Evolutionary conservation across 2,888 invertebrate species (phyloP).

Genomic region (Timandra comae): DNA sequence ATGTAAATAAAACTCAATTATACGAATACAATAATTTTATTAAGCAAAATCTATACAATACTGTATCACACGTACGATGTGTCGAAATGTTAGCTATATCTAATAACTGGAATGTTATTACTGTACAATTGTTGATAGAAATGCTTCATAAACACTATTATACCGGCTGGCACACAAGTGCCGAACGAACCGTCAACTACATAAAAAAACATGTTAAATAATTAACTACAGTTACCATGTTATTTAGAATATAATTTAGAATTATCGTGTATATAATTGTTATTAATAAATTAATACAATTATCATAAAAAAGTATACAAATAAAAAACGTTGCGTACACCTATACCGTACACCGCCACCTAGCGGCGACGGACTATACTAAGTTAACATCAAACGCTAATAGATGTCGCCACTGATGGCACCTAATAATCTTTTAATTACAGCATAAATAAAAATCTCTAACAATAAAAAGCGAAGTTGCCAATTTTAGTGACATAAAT

Average conservation of each 20-base stretch:
- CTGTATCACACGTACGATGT: constrained; percentile 44
- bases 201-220: background rate
- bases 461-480: constrained; percentile 7
- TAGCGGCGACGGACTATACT: constrained; percentile 2
- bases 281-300: constrained; percentile 1
- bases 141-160: no score
- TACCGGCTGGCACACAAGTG: no score
- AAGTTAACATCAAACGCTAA: constrained; percentile 7
- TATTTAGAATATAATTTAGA: constrained; percentile 1
- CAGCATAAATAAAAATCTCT: constrained; percentile 7
- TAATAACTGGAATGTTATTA: constrained; percentile 28
- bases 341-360: constrained; percentile 1
- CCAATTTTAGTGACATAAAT: constrained; percentile 14
- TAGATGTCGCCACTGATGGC: constrained; percentile 9
- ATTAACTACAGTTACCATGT: background rate
- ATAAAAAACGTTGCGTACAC: constrained; percentile 2
- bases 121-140: constrained; percentile 7
- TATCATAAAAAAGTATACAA: constrained; percentile 1
- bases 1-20: constrained; percentile 21
- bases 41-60: constrained; percentile 62
- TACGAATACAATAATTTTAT: constrained; percentile 58
- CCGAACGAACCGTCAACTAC: constrained; percentile 9
- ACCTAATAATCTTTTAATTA: constrained; percentile 10
- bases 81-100: constrained; percentile 24
- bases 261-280: background rate